Evolutionary conservation across 2,797 vertebrate species (phyloP).

Genomic region (Cynopterus sphinx): DNA sequence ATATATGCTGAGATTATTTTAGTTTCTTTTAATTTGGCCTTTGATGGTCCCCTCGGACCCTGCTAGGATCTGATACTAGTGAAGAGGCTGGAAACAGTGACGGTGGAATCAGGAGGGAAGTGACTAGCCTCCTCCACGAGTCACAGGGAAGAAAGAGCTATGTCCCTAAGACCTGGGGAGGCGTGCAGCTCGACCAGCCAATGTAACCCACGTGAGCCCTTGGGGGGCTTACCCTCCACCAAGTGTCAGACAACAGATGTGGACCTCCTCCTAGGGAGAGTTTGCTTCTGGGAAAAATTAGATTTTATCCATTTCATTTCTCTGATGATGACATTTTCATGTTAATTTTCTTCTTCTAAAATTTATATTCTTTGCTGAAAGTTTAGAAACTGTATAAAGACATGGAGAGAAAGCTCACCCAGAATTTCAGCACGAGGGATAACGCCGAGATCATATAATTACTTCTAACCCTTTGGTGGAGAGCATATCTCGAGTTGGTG

Average conservation of each 20-base stretch:
- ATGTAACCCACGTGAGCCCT: neutral
- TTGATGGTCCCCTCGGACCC: neutral
- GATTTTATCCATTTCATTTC: conserved; percentile 6
- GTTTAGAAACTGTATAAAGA: neutral
- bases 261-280: neutral
- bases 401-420: neutral
- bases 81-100: neutral
- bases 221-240: fast-evolving
- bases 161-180: neutral
- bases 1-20: neutral
- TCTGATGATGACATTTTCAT: neutral
- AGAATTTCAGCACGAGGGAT: neutral
- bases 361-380: neutral
- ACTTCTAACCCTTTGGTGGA: neutral
- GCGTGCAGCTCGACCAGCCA: neutral
- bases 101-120: neutral
- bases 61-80: neutral
- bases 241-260: neutral
- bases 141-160: neutral
- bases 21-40: neutral
- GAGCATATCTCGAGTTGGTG: neutral
- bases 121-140: neutral
- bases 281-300: neutral
- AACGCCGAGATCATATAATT: neutral
- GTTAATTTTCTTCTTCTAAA: conserved; percentile 10